Percentiles rank a stretch among this genome's conserved stretches.
Evolutionary conservation across 2,113 vertebrate species (phyloP).

Genomic region (Brachionichthys hirsutus): DNA sequence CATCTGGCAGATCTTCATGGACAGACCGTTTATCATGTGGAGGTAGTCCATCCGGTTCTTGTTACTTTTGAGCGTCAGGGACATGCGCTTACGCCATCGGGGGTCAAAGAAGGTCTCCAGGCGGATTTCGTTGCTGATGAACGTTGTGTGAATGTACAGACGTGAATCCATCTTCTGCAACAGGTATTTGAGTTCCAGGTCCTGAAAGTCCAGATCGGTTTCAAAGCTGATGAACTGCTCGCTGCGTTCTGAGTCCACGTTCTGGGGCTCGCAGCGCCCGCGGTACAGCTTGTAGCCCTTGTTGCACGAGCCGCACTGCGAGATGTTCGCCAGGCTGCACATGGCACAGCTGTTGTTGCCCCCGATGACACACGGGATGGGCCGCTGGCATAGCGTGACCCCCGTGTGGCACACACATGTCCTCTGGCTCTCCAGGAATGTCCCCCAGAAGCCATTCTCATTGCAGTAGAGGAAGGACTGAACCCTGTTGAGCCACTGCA

Average conservation of each 20-base stretch:
- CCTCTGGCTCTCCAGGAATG: constrained; percentile 95
- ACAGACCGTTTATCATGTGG: constrained; percentile 97
- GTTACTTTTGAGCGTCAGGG: constrained; percentile 99
- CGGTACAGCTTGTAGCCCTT: constrained; percentile 98
- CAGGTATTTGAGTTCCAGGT: constrained; percentile 98
- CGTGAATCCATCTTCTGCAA: constrained; percentile 99
- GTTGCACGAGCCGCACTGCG: constrained; percentile 98
- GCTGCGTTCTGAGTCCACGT: constrained; percentile 97
- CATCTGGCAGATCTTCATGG: constrained; percentile 99
- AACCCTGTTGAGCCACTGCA: constrained; percentile 97
- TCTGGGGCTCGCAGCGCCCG: constrained; percentile 97
- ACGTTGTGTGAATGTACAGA: constrained; percentile 96
- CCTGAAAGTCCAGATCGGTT: constrained; percentile 98
- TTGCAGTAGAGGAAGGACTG: constrained; percentile 99
- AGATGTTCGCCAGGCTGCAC: constrained; percentile 99
- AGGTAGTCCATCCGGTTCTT: constrained; percentile 99
- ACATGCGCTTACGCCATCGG: constrained; percentile 98
- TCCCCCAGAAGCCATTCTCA: constrained; percentile 98
- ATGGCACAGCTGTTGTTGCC: constrained; percentile 99
- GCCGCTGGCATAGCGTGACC: constrained; percentile 92
- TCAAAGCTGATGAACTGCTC: constrained; percentile 99
- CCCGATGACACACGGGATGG: constrained; percentile 95
- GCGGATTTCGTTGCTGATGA: constrained; percentile 99
- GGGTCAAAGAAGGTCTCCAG: constrained; percentile 98
- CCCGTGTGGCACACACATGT: constrained; percentile 96